These are phyloP conservation scores for Python bivittatus DNA, from an alignment of 2,113 vertebrate species.

Conservation along the genomic window DNA sequence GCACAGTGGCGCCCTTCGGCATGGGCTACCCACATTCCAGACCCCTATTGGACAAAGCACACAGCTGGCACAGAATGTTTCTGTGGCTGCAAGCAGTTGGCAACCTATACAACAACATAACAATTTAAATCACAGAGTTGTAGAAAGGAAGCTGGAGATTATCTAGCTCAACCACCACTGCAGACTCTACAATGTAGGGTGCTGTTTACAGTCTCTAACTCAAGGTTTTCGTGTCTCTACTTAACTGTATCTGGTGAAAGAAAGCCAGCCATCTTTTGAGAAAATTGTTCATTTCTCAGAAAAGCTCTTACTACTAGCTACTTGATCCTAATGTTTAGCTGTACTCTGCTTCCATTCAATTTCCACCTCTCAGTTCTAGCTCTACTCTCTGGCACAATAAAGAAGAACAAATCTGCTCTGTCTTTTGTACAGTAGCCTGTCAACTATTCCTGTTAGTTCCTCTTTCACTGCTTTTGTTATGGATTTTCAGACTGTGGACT, in stretches of 20 bases:
- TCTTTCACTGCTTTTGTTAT: not conserved
- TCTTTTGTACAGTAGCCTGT: too few relatives aligned
- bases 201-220: not conserved
- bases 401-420: not conserved
- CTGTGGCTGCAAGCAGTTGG: constrained; percentile 56
- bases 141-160: not conserved
- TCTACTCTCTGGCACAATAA: not conserved
- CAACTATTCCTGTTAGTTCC: not conserved
- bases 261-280: not conserved
- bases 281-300: not conserved
- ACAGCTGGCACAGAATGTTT: constrained; percentile 37
- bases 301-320: not conserved
- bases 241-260: not conserved
- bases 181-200: not conserved
- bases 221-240: not conserved
- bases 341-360: not conserved
- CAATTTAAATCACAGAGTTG: not conserved
- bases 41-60: constrained; percentile 16
- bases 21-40: constrained; percentile 55
- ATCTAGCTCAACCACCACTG: not conserved
- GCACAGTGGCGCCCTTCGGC: constrained; percentile 53
- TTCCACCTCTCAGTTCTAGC: not conserved
- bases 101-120: constrained; percentile 47
- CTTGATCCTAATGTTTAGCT: not conserved
- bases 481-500: not conserved